Evolutionary conservation across 1,140 invertebrate genomes (phyloP).

Genomic region (Drosophila melanogaster): Release_6_plus_ISO1_MT NT_033777.3:9249501-9250000

Average conservation of each 20-base stretch:
- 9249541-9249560: too few species aligned
- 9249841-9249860: slow-evolving; percentile 78
- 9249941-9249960: slow-evolving; percentile 90
- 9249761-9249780: too few species aligned
- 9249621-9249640: neutral
- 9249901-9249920: slow-evolving; percentile 83
- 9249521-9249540: too few species aligned
- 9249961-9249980: slow-evolving; percentile 90
- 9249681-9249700: slow-evolving; percentile 15
- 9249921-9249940: slow-evolving; percentile 89
- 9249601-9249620: neutral
- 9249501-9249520: too few species aligned
- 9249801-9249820: slow-evolving; percentile 45
- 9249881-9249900: slow-evolving; percentile 50
- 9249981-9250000: slow-evolving; percentile 89
- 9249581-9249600: too few species aligned
- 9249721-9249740: slow-evolving; percentile 67
- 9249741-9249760: slow-evolving; percentile 30
- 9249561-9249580: too few species aligned
- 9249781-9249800: slow-evolving; percentile 17
- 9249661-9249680: neutral
- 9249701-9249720: slow-evolving; percentile 40
- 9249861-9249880: slow-evolving; percentile 58
- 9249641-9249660: neutral
- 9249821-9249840: slow-evolving; percentile 71